Base-by-base conservation (phyloP, 1,140 invertebrate species). In the Leptopilina boulardi region DNA sequence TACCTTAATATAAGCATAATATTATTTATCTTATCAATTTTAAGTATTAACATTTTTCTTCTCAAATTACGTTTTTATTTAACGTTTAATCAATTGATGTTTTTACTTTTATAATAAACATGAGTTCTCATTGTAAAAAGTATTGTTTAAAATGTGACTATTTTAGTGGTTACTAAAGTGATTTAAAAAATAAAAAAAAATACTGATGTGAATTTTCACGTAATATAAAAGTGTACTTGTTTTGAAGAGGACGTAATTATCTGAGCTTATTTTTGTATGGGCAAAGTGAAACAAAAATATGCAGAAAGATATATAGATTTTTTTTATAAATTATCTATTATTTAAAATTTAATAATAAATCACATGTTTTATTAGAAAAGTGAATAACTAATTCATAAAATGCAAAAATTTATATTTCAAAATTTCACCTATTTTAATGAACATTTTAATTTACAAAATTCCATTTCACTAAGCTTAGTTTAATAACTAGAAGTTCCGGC, bases 191-290 rank as follows among this genome's bases (percentile, higher is more conserved):
- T 19, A 54, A 21, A 6, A 51, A 51, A 51, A n/a, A 51, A 51
- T 51, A 54, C 10, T 21, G 51, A 18, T 54, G 51, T 54, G 51
- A 18, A 54, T 54, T 18, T 47, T 15, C 44, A 47, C 44, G 51
- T 19, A 19, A 54, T 19, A 74, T 76, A 74, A 26, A 79, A 73
- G 44, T 78, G 75, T 75, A 74, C 75, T 79, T 42, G 70, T 76
- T 75, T 79, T 18, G 18, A 73, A 34, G 44, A 73, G 72, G 26
- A 21, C 42, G 21, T 15, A 73, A 75, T 42, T 54, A 66, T 75
- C 47, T 75, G 73, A 78, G 66, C 77, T 72, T 78, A 73, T 77
- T 77, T 71, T 41, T 71, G 38, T 77, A 54, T 9, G 51, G 19
- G 51, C 18, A 54, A 18, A 21, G 51, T 19, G 19, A 18, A 51